A percentile compares a stretch with the other conserved stretches of the same genome.
Evolutionary conservation across 2,797 vertebrate genomes (phyloP).

Genomic region (Peromyscus melanophrys): DNA sequence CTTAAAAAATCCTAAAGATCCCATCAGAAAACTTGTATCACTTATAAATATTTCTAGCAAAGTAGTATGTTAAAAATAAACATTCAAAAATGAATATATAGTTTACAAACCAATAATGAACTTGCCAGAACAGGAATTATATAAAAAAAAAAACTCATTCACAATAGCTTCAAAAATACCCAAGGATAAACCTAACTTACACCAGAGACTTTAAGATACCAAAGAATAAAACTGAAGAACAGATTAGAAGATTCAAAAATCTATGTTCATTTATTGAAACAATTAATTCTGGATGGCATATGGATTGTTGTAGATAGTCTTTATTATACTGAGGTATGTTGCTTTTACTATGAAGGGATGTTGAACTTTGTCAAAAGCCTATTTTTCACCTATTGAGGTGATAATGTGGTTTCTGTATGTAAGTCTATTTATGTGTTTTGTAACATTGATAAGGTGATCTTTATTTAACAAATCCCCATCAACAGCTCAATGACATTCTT

Average conservation of each 20-base stretch:
- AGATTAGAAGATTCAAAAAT: neutral
- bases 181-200: neutral
- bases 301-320: neutral
- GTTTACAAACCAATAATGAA: neutral
- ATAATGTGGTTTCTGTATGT: neutral
- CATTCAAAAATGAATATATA: neutral
- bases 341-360: neutral
- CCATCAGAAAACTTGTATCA: neutral
- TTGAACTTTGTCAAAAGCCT: neutral
- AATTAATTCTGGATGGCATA: neutral
- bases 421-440: neutral
- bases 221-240: neutral
- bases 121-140: neutral
- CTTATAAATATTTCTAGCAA: neutral
- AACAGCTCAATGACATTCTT: neutral
- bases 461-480: neutral
- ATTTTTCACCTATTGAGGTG: neutral
- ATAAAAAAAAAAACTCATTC: neutral
- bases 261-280: neutral
- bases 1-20: neutral
- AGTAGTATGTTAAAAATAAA: neutral
- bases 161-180: neutral
- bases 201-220: neutral
- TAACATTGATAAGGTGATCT: neutral
- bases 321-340: neutral